Conservation (phyloP, 2,888 invertebrate genomes). For the Torymus tubicola region DNA sequence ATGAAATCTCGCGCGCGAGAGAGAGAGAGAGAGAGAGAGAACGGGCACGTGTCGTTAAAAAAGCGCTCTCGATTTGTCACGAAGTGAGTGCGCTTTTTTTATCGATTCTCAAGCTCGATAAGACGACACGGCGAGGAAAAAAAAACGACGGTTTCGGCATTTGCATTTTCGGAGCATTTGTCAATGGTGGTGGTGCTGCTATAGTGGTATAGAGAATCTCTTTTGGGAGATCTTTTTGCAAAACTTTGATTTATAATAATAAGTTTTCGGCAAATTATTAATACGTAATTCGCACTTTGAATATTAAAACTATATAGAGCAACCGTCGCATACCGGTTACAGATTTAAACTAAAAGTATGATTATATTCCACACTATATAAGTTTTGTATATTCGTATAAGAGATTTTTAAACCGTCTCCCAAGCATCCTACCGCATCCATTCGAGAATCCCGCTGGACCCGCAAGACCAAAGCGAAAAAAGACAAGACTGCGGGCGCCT, state of each 20-base stretch:
- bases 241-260: not conserved
- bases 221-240: slow-evolving; percentile 32
- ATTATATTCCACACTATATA: no score
- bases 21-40: slow-evolving; percentile 26
- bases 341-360: no score
- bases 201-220: slow-evolving; percentile 19
- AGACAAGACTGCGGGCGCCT: no score
- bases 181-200: slow-evolving; percentile 16
- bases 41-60: slow-evolving; percentile 36
- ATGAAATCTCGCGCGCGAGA: slow-evolving; percentile 33
- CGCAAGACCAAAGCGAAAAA: no score
- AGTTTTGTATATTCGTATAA: no score
- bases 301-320: no score
- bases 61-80: slow-evolving; percentile 51
- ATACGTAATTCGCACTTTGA: no score
- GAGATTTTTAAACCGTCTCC: no score
- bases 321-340: no score
- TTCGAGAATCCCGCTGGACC: no score
- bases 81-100: slow-evolving; percentile 21
- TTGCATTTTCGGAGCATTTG: slow-evolving; percentile 43
- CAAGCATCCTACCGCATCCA: no score
- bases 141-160: slow-evolving; percentile 29
- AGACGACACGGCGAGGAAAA: not conserved
- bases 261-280: no score
- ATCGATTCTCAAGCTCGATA: slow-evolving; percentile 46